phyloP scores from a whole-genome alignment of 2,797 vertebrate species.

The Sarcophilus harrisii region DNA sequence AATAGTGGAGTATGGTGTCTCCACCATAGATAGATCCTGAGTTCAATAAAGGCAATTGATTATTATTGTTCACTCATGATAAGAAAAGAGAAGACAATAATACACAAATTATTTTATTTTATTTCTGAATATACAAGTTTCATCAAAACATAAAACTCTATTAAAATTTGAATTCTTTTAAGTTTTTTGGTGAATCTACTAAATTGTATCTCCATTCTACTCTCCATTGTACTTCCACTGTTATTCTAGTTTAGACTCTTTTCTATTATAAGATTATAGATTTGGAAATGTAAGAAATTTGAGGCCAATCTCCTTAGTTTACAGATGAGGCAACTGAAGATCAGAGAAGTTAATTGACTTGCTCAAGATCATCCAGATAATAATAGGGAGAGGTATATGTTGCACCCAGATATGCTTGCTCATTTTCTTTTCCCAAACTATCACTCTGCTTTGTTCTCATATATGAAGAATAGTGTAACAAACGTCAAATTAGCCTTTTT shows the following conservation, averaged over 20 bases:
- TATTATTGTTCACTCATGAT: constrained; percentile 2
- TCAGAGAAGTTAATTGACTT: too few species aligned
- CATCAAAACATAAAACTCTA: constrained; percentile 42
- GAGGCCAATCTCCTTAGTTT: not conserved
- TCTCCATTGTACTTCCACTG: not conserved
- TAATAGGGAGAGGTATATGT: too few species aligned
- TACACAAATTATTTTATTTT: constrained; percentile 39
- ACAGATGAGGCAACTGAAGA: not conserved
- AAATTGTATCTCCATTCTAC: not conserved
- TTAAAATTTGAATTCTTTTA: constrained; percentile 29
- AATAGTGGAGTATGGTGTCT: not conserved
- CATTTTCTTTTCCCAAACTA: too few species aligned
- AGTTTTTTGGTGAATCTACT: not conserved
- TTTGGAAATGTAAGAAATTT: not conserved
- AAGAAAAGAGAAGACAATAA: not conserved
- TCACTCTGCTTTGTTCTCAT: too few species aligned
- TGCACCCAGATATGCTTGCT: too few species aligned
- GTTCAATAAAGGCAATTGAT: constrained; percentile 27
- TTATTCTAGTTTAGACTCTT: not conserved
- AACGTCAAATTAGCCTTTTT: too few species aligned
- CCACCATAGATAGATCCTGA: constrained; percentile 13
- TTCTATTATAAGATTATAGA: not conserved
- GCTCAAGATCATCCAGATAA: too few species aligned
- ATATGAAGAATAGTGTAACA: too few species aligned
- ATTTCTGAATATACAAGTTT: constrained; percentile 47